A percentile compares a stretch with the other conserved stretches of the same genome.
Evolutionary conservation across 1,140 invertebrate genomes (phyloP).

Genomic region (Galleria mellonella): DNA sequence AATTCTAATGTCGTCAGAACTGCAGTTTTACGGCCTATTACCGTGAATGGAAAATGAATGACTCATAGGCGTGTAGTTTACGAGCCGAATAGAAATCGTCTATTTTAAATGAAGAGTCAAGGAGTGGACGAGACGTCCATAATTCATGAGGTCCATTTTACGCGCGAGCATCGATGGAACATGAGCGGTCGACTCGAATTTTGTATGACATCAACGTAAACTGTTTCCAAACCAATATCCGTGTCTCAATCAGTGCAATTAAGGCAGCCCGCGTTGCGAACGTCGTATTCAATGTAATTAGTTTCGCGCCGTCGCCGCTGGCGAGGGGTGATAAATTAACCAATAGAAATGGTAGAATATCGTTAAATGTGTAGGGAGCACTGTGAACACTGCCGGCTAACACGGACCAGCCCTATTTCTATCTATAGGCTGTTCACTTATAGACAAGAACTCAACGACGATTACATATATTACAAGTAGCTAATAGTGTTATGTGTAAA

Average conservation of each 20-base stretch:
- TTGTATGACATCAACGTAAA: constrained; percentile 28
- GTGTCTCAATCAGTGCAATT: constrained; percentile 71
- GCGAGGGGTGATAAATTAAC: constrained; percentile 39
- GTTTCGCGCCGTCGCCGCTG: constrained; percentile 45
- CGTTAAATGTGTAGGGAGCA: constrained; percentile 10
- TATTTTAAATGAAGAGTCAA: constrained; percentile 68
- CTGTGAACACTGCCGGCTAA: neutral
- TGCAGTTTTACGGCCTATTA: constrained; percentile 69
- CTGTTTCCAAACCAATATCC: constrained; percentile 68
- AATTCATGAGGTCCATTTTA: constrained; percentile 66
- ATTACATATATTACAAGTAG: too few relatives aligned
- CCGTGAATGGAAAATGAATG: constrained; percentile 66
- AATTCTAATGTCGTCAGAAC: constrained; percentile 45
- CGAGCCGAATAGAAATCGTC: constrained; percentile 71
- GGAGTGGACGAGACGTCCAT: constrained; percentile 62
- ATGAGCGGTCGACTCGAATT: constrained; percentile 9
- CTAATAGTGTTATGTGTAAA: too few relatives aligned
- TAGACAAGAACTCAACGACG: too few relatives aligned
- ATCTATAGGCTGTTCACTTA: constrained; percentile 6
- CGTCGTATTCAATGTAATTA: constrained; percentile 54
- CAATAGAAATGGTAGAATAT: constrained; percentile 18
- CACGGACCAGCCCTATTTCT: too few relatives aligned
- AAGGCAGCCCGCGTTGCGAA: constrained; percentile 40
- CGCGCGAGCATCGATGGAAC: constrained; percentile 31
- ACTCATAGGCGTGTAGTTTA: constrained; percentile 66